Conservation (phyloP, 2,113 vertebrate species). For the Ia io region DNA sequence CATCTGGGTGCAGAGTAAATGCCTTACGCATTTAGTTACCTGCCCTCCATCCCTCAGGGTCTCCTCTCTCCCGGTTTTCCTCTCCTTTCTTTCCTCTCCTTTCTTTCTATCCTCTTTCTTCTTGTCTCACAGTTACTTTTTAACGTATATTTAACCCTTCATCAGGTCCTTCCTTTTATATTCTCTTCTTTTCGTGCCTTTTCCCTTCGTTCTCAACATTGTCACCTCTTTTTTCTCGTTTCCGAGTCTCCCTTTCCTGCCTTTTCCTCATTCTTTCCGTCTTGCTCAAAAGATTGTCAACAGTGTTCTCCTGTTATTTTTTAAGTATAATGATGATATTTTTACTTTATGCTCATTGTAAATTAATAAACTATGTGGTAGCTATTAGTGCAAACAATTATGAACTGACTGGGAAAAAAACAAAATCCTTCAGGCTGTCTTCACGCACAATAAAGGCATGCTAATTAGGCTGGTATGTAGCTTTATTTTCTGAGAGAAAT, state of each 20-base stretch:
- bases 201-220: background rate
- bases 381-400: constrained; percentile 72
- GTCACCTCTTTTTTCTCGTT: background rate
- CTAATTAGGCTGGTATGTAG: constrained; percentile 42
- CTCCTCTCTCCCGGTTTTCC: no score
- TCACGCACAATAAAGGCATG: constrained; percentile 67
- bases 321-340: constrained; percentile 67
- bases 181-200: accelerated
- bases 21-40: no score
- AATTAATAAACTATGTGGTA: constrained; percentile 82
- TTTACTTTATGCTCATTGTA: constrained; percentile 76
- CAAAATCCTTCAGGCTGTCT: constrained; percentile 77
- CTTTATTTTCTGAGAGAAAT: constrained; percentile 47
- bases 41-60: no score
- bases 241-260: background rate
- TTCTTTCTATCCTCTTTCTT: background rate
- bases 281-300: background rate
- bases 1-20: no score
- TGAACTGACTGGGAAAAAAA: constrained; percentile 63
- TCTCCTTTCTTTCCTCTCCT: background rate
- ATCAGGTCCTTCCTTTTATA: background rate
- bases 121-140: background rate
- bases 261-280: background rate
- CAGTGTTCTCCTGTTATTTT: constrained; percentile 62
- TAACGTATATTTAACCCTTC: no score